These are phyloP conservation scores for Drosophila malerkotliana DNA, from an alignment of 1,140 invertebrate genomes.

Conservation along the genomic window DNA sequence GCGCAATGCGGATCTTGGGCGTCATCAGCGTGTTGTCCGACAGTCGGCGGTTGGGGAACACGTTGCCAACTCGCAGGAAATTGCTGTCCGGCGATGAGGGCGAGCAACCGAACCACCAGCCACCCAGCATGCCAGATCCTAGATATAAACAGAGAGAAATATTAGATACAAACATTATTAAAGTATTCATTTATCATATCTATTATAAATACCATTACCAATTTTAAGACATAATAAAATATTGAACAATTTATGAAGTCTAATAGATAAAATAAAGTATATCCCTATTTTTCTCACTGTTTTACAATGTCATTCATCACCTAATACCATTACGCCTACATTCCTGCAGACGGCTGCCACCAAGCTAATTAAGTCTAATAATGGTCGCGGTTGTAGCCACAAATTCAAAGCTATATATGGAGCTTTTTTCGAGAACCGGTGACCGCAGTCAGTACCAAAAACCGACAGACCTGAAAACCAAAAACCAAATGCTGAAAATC, in stretches of 20 bases:
- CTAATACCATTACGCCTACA: conserved; percentile 18
- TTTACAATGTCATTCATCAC: conserved; percentile 6
- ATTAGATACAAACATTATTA: not conserved
- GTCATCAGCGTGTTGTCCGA: conserved; percentile 96
- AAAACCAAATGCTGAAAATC: conserved; percentile 4
- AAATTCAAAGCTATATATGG: conserved; percentile 21
- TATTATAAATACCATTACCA: too few species aligned
- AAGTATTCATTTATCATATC: not conserved
- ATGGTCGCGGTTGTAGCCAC: conserved; percentile 33
- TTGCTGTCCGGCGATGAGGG: conserved; percentile 93
- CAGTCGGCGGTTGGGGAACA: conserved; percentile 91
- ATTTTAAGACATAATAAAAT: too few species aligned
- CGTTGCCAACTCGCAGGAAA: conserved; percentile 92
- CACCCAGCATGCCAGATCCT: conserved; percentile 87
- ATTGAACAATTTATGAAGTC: too few species aligned
- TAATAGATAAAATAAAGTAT: not conserved
- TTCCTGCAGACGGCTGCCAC: conserved; percentile 13
- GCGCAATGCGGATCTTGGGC: conserved; percentile 93
- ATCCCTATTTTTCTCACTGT: not conserved
- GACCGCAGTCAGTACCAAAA: conserved; percentile 53
- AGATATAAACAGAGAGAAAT: conserved; percentile 1
- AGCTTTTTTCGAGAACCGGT: conserved; percentile 3
- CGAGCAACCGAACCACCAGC: conserved; percentile 90
- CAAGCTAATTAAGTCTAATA: conserved; percentile 71
- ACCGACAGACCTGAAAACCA: conserved; percentile 8